Evolutionary conservation across 2,888 invertebrate genomes (phyloP), one percentile per base, ranked within the genome.

Genomic region (Hoplodrina ambigua): DNA sequence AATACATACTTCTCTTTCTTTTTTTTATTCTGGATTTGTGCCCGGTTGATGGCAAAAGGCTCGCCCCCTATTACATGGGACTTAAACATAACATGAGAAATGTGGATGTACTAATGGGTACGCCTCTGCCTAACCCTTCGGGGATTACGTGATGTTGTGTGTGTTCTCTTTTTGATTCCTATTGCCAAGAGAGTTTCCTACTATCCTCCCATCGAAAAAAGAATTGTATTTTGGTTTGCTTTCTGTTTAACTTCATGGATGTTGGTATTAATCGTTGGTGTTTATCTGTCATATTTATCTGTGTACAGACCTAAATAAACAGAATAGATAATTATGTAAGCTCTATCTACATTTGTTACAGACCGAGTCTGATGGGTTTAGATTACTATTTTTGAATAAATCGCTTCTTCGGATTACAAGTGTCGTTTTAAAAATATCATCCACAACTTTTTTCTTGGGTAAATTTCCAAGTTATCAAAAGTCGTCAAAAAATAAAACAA

Each of bases 401-500:
- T 2, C 11, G 17, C n/a, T 19, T 19, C 25, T 46, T 44, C 2
- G 7, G n/a, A 44, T 20, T 52, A 52, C 52, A 13, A 37, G 37
- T 33, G 33, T 37, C 8, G 8, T 8, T 8, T 33, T 5, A 37
- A 37, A 37, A 37, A 37, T 20, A 50, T 44, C 15, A 56, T 49
- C 61, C 33, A 10, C 10, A 44, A 33, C 41, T 30, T 37, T 56
- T 46, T 11, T 19, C 30, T 5, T 20, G 17, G 15, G 11, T 5
- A 15, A 56, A 59, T 56, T 55, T 3, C 20, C 46, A 56, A 60
- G 19, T 49, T 52, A 52, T 44, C 25, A 66, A 53, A 11, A 19
- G 19, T 49, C 55, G 56, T 44, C 25, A 66, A 53, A 11, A 19
- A 15, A n/a, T 58, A 55, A 49, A 56, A 46, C 10, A 15, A 20